phyloP scores from a whole-genome alignment of 2,888 invertebrate species.

The Hyppa rectilinea region DNA sequence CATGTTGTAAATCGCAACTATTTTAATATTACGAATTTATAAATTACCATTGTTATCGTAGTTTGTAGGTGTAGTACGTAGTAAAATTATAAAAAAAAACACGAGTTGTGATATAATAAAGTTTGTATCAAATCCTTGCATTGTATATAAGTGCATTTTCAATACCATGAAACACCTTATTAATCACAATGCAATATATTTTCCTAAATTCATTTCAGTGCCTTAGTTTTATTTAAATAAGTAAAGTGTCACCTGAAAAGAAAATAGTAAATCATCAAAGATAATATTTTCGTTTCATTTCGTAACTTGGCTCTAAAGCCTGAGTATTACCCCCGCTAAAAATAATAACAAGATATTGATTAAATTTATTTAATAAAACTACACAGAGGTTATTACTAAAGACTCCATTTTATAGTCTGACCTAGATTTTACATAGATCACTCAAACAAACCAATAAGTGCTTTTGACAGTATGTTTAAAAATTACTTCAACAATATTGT shows the following conservation, averaged over 20 bases:
- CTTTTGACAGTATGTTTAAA: slow-evolving; percentile 81
- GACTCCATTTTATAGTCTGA: slow-evolving; percentile 81
- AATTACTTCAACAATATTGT: slow-evolving; percentile 88
- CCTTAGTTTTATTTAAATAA: slow-evolving; percentile 64
- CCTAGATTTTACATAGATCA: slow-evolving; percentile 85
- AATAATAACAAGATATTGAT: slow-evolving; percentile 74
- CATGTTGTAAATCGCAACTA: slow-evolving; percentile 81
- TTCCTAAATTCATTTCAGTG: slow-evolving; percentile 61
- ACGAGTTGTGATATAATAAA: slow-evolving; percentile 78
- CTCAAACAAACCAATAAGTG: slow-evolving; percentile 85
- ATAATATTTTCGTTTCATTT: slow-evolving; percentile 67
- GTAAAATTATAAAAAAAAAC: slow-evolving; percentile 71
- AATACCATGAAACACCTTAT: slow-evolving; percentile 58
- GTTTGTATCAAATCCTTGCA: slow-evolving; percentile 65
- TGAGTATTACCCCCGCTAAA: neutral
- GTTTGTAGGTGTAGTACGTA: slow-evolving; percentile 82
- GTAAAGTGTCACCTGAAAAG: slow-evolving; percentile 70
- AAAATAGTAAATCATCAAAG: slow-evolving; percentile 74
- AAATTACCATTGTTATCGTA: slow-evolving; percentile 86
- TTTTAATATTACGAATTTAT: slow-evolving; percentile 88
- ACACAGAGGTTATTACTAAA: slow-evolving; percentile 86
- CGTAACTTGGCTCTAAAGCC: slow-evolving; percentile 3
- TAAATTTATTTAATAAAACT: slow-evolving; percentile 89
- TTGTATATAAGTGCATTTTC: slow-evolving; percentile 70
- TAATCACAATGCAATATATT: slow-evolving; percentile 69